A percentile compares a stretch with the other conserved stretches of the same genome.
Conservation (phyloP, 2,797 vertebrate species). For the Streptopelia turtur region DNA sequence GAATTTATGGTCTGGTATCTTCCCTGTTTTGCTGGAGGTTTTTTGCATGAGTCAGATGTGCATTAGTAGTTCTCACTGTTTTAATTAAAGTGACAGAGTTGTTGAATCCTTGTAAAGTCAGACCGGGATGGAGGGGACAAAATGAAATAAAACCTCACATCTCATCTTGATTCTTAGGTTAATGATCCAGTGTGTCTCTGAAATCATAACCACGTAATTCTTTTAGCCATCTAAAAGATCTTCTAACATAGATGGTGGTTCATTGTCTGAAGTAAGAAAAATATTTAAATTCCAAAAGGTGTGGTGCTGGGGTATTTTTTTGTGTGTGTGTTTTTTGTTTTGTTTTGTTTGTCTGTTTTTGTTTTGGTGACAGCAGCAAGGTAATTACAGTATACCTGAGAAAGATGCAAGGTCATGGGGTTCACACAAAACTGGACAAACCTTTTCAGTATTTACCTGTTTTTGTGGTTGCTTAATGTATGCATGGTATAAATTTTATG, state of each 20-base stretch:
- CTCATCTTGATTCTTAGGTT: background rate
- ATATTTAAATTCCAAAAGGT: background rate
- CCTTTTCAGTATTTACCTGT: background rate
- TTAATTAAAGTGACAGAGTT: slow-evolving; percentile 32
- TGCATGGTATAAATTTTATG: rapidly evolving
- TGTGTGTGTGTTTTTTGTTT: no score
- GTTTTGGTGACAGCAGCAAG: background rate
- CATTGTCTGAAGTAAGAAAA: background rate
- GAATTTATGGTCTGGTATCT: slow-evolving; percentile 29
- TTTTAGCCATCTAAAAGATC: background rate
- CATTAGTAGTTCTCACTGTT: slow-evolving; percentile 48
- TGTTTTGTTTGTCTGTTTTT: background rate
- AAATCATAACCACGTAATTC: background rate
- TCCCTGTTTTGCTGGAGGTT: slow-evolving; percentile 10
- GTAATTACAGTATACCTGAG: background rate
- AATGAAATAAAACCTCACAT: slow-evolving; percentile 16
- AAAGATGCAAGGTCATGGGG: background rate
- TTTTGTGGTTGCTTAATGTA: background rate
- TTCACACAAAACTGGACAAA: background rate
- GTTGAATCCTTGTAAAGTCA: slow-evolving; percentile 13
- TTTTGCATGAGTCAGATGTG: slow-evolving; percentile 40
- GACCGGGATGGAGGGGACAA: background rate
- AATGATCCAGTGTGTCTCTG: background rate
- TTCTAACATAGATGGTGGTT: background rate
- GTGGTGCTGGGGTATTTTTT: no score